A percentile compares a stretch with the other conserved stretches of the same genome.
These are phyloP conservation scores for Equus przewalskii DNA, from an alignment of 2,113 vertebrate genomes.

Conservation along the genomic window DNA sequence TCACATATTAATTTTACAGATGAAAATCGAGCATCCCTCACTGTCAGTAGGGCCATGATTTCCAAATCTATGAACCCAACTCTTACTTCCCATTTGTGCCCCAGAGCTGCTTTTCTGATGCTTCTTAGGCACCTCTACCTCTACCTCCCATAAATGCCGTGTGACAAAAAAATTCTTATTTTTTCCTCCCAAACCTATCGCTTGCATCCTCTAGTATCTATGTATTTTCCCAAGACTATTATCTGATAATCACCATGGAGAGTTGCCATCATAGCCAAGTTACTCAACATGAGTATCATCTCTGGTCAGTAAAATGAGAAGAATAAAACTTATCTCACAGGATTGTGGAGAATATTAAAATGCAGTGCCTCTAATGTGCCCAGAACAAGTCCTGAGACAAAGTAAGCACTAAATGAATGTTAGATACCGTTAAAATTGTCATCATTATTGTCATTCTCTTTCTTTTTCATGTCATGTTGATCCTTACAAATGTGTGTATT, in stretches of 20 bases:
- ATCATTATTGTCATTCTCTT: neutral
- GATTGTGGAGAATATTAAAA: neutral
- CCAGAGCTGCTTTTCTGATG: neutral
- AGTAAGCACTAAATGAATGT: neutral
- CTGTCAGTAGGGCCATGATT: neutral
- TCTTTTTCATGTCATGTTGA: neutral
- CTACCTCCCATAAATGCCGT: fast-evolving
- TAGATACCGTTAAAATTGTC: neutral
- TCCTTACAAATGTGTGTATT: too few species aligned
- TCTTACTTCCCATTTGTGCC: neutral
- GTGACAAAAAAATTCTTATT: neutral
- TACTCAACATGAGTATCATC: neutral
- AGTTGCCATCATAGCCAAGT: too few species aligned
- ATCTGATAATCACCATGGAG: neutral
- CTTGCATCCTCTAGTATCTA: neutral
- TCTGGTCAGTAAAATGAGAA: neutral
- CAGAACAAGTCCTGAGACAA: neutral
- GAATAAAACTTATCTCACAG: neutral
- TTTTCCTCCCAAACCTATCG: neutral
- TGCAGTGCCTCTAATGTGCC: neutral
- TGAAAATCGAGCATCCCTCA: neutral
- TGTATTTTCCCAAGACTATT: neutral
- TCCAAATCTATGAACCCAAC: too few species aligned
- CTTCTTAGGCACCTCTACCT: neutral
- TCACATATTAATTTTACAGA: neutral